Base-by-base conservation (phyloP, 2,113 vertebrate species). In the Ondatra zibethicus region DNA sequence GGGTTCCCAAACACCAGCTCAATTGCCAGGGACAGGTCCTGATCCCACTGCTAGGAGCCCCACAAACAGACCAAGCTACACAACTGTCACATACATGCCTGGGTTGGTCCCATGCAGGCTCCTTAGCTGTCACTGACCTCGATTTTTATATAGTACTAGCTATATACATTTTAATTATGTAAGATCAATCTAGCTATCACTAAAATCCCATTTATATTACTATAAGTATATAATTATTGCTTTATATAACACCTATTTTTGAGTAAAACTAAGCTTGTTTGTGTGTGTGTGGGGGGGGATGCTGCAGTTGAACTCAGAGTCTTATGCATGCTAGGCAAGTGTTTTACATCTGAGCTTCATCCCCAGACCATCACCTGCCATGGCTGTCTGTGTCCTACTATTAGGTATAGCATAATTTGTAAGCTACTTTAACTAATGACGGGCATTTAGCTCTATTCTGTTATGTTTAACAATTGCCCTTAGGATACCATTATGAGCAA, bases 381-480 rank as follows among this genome's bases (percentile, higher is more conserved):
- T 31, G 76, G 11, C 39, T 90, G 33, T 25, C 50, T 94, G 19
- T 29, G 23, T 88, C 39, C 45, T 27, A 33, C 39, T n/a, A 21
- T 80, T 61, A 82, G 25, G 10, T 78, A 4, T 13, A 88, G 23
- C 45, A 19, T 82, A 65, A 70, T 93, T 58, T 95, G 45, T 88
- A 55, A 94, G 68, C 52, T 39, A 77, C 72, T 89, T 66, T 94
- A 68, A 52, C 45, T 66, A 50, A 31, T n/a, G 39, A 55, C 47
- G 50, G 47, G 36, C 58, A 88, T 76, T 93, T 63, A 90, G 39
- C 68, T 42, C 68, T 39, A 16, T 88, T 90, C 21, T 31, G n/a
- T 96, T 33, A 63, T 47, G 19, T 76, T 96, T 93, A 77, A 82
- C 93, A 88, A 93, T 63, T 85, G 31, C 29, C 76, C 42, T 77